A percentile compares a stretch with the other conserved stretches of the same genome.
Evolutionary conservation across 2,113 vertebrate species (phyloP).

Genomic region (Callorhinus ursinus): DNA sequence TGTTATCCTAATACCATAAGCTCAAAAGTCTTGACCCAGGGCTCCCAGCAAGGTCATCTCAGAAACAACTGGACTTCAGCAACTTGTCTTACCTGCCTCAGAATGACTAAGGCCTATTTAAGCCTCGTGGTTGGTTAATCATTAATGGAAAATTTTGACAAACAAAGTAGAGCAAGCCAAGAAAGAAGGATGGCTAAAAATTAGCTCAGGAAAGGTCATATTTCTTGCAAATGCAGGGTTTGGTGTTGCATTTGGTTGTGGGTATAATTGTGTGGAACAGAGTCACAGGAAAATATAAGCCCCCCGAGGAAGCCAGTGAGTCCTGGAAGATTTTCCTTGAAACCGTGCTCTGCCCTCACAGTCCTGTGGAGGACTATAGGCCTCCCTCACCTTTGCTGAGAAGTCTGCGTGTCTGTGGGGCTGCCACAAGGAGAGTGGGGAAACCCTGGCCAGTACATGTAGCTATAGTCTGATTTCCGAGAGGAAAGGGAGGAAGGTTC

Average conservation of each 20-base stretch:
- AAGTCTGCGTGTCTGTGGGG: background rate
- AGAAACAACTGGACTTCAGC: constrained; percentile 79
- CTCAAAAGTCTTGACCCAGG: constrained; percentile 75
- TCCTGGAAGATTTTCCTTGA: background rate
- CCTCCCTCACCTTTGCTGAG: background rate
- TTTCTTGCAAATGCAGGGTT: constrained; percentile 59
- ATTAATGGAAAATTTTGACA: constrained; percentile 84
- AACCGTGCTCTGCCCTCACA: background rate
- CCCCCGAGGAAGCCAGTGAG: background rate
- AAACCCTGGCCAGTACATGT: background rate
- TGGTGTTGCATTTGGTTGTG: background rate
- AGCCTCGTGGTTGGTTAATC: constrained; percentile 81
- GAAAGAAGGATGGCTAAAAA: constrained; percentile 68
- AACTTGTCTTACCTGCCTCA: constrained; percentile 76
- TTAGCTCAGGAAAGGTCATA: constrained; percentile 62
- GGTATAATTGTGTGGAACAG: background rate
- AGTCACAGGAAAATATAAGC: background rate
- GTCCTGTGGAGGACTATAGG: background rate
- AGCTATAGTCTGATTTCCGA: background rate
- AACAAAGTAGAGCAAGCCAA: constrained; percentile 76
- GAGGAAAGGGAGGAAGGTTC: background rate
- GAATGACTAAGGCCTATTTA: constrained; percentile 84
- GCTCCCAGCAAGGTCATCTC: constrained; percentile 82
- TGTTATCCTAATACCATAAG: constrained; percentile 70
- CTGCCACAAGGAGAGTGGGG: background rate